Conservation (phyloP, 2,797 vertebrate genomes). For the Coregonus suidteri region DNA sequence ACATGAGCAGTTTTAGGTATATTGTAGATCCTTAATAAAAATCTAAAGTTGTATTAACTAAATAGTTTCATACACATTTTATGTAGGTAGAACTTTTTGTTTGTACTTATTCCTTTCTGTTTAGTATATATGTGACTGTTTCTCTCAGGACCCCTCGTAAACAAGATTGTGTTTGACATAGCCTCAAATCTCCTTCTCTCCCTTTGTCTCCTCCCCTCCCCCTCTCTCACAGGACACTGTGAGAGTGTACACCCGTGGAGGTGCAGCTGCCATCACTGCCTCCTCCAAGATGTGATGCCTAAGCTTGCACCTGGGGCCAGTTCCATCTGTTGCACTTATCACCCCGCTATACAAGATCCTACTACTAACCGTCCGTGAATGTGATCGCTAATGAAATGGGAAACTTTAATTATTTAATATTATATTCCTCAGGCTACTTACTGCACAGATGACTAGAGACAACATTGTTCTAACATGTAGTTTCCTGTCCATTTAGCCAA, state of each 20-base stretch:
- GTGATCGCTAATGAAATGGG: neutral
- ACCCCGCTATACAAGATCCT: neutral
- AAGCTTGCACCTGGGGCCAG: neutral
- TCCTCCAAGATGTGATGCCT: slow-evolving; percentile 84
- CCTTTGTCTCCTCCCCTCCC: neutral
- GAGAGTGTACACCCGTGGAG: slow-evolving; percentile 77
- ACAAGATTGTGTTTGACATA: neutral
- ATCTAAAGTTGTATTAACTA: neutral
- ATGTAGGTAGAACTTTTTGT: neutral
- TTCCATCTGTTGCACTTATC: slow-evolving; percentile 20
- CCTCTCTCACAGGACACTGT: slow-evolving; percentile 70
- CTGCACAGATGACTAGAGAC: neutral
- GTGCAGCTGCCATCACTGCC: slow-evolving; percentile 66
- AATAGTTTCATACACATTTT: no score
- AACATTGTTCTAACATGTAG: neutral
- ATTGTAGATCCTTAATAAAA: neutral
- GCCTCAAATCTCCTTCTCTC: neutral
- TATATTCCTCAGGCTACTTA: neutral
- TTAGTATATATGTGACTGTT: no score
- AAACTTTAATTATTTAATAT: neutral
- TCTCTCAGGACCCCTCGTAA: neutral
- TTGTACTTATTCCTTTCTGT: neutral
- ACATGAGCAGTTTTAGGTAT: neutral
- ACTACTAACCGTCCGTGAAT: slow-evolving; percentile 3
- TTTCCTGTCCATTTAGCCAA: neutral